Evolutionary conservation across 2,113 vertebrate species (phyloP), one percentile per base, ranked within the genome.

Genomic region (Cavia aperea): DNA sequence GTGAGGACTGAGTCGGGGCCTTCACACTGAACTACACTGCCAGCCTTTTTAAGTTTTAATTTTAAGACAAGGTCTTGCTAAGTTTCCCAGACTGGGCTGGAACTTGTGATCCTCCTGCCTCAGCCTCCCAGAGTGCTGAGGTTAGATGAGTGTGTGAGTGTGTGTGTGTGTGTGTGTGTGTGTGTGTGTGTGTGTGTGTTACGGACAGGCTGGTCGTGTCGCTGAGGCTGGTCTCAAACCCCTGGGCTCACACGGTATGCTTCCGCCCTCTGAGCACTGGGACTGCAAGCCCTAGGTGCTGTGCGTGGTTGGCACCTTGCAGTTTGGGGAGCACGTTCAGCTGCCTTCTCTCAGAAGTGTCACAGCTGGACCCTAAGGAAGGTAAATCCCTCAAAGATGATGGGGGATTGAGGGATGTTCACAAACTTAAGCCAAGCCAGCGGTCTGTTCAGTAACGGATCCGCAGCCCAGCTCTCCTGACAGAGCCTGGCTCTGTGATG

Each of bases 261-360:
- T 26, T 24, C n/a, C 13, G 49, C 29, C 36, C 58, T 54, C 24
- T 4, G 5, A 21, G 82, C 12, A 2, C 46, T 1, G 21, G 36
- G 10, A 1, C 39, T 60, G 2, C 12, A 68, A 23, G 72, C 23
- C 2, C 2, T 19, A 16, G 33, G 18, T 46, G 4, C 2, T 14
- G 24, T 2, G 14, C 14, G 2, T 23, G 10, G n/a, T 24, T 60
- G n/a, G 62, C 62, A 5, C 19, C 16, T 51, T 33, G 14, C 10
- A 54, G 63, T 65, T n/a, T 19, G 56, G 65, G 56, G 63, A 86
- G 90, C n/a, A 5, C 21, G 21, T 24, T 73, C n/a, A 43, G n/a
- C 21, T 4, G 21, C 54, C 19, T 54, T 86, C 56, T 87, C 51
- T 24, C 14, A 31, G 6, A 65, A 39, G n/a, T 66, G 84, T 82